Conservation (phyloP, 2,113 vertebrate species). For the Paramormyrops kingsleyae region DNA sequence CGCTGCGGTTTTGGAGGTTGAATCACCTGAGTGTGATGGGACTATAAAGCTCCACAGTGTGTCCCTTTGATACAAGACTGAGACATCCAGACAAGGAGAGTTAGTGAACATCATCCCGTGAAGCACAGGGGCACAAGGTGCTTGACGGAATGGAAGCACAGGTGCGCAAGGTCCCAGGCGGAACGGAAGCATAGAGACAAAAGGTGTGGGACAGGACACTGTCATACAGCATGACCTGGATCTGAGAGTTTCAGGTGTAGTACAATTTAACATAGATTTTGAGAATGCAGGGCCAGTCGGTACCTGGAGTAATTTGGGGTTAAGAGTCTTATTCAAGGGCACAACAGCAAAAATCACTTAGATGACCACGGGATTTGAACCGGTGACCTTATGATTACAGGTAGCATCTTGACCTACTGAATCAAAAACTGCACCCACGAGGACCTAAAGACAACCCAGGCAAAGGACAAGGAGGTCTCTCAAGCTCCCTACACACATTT, state of each 20-base stretch:
- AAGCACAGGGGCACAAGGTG: neutral
- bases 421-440: neutral
- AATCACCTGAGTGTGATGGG: neutral
- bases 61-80: neutral
- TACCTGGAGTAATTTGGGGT: neutral
- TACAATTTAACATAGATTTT: neutral
- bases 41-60: neutral
- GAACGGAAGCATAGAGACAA: neutral
- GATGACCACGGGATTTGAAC: neutral
- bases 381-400: neutral
- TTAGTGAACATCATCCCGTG: neutral
- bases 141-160: neutral
- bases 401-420: neutral
- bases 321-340: neutral
- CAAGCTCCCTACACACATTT: neutral
- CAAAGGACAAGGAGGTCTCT: neutral
- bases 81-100: neutral
- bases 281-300: neutral
- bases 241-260: neutral
- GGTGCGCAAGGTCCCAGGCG: neutral
- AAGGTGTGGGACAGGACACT: neutral
- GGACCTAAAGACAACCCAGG: neutral
- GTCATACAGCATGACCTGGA: neutral
- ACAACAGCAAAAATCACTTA: neutral
- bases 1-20: neutral